phyloP scores from a whole-genome alignment of 2,797 vertebrate species.

The Distichodus sexfasciatus region DNA sequence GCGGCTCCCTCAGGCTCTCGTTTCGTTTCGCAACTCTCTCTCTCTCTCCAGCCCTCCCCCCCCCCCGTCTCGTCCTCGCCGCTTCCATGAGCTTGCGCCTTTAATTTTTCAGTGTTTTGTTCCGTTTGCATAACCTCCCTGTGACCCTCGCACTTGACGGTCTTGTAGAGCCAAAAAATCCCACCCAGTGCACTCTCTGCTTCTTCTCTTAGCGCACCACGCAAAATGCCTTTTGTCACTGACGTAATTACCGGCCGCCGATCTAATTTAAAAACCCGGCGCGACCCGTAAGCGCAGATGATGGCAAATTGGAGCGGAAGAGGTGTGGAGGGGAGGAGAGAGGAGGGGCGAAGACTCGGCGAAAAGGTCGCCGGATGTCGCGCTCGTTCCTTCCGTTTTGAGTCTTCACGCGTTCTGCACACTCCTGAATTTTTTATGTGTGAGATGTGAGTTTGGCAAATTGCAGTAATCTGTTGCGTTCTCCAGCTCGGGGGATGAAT shows the following conservation, averaged over 20 bases:
- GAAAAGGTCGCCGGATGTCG: constrained; percentile 12
- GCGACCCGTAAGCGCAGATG: constrained; percentile 44
- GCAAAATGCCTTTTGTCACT: constrained; percentile 52
- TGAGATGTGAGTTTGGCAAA: too few relatives aligned
- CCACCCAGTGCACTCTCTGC: constrained; percentile 34
- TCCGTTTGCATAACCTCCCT: constrained; percentile 83
- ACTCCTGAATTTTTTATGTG: too few relatives aligned
- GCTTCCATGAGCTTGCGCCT: constrained; percentile 72
- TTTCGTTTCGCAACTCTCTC: constrained; percentile 52
- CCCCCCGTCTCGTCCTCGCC: constrained; percentile 57
- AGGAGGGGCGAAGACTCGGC: too few relatives aligned
- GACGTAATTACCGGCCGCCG: constrained; percentile 46
- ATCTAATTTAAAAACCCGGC: constrained; percentile 61
- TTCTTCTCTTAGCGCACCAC: constrained; percentile 28
- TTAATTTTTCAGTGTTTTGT: constrained; percentile 87
- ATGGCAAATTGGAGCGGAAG: constrained; percentile 9
- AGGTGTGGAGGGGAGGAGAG: too few relatives aligned
- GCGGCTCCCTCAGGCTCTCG: constrained; percentile 28
- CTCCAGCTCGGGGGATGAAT: too few relatives aligned
- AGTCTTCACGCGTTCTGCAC: background rate
- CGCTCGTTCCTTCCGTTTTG: background rate
- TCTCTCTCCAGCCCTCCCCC: constrained; percentile 56
- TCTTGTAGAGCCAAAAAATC: constrained; percentile 38
- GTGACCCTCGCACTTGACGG: constrained; percentile 74
- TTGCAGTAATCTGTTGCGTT: too few relatives aligned